phyloP scores from a whole-genome alignment of 2,113 vertebrate genomes.

The Chloebia gouldiae region DNA sequence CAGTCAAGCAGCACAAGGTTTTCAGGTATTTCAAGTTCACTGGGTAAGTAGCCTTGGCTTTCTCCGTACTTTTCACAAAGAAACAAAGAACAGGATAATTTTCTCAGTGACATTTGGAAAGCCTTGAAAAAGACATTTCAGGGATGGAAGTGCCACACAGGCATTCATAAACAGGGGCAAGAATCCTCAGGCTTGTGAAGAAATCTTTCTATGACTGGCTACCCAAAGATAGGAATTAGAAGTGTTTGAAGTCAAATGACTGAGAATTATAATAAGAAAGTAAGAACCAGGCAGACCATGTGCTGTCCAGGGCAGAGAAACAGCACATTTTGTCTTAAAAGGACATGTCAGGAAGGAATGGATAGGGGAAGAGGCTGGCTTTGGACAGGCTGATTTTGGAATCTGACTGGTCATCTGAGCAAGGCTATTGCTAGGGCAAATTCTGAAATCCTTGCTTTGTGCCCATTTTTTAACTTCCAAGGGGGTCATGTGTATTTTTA shows the following conservation, averaged over 20 bases:
- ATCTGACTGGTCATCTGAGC: neutral
- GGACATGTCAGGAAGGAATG: neutral
- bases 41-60: neutral
- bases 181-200: neutral
- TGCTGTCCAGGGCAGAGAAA: neutral
- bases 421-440: neutral
- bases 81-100: neutral
- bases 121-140: neutral
- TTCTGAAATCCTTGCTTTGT: too few relatives aligned
- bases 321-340: neutral
- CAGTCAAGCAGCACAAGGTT: neutral
- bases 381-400: neutral
- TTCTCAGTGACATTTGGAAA: neutral
- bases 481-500: too few relatives aligned
- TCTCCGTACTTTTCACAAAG: rapidly evolving
- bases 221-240: neutral
- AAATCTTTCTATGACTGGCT: neutral
- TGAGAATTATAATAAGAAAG: rapidly evolving
- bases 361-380: neutral
- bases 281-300: rapidly evolving
- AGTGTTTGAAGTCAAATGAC: neutral
- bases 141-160: neutral
- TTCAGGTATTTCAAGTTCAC: neutral
- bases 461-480: too few relatives aligned
- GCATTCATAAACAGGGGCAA: neutral